Evolutionary conservation across 2,797 vertebrate species (phyloP).

Genomic region (Peromyscus melanophrys): DNA sequence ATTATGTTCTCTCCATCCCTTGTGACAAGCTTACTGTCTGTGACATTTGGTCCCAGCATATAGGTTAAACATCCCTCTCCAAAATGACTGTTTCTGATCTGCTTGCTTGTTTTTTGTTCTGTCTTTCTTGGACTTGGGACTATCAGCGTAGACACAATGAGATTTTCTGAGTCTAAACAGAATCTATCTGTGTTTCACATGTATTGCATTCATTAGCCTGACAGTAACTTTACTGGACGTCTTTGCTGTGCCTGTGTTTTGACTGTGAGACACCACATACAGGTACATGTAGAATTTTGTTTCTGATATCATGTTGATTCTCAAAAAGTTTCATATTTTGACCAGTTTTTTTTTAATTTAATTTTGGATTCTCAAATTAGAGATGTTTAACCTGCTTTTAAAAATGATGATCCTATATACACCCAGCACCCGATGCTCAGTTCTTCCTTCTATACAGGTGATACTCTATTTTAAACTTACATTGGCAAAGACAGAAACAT

Average conservation of each 20-base stretch:
- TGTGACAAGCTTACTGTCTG: background rate
- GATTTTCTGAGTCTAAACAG: background rate
- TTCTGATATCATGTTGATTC: background rate
- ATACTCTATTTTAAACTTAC: constrained; percentile 44
- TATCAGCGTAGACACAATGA: background rate
- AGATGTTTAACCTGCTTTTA: background rate
- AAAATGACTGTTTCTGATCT: background rate
- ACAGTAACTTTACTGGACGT: background rate
- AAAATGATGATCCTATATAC: background rate
- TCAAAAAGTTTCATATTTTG: background rate
- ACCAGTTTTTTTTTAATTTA: background rate
- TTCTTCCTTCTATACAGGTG: background rate
- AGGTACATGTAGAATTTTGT: background rate
- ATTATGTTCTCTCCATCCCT: background rate
- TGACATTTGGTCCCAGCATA: background rate
- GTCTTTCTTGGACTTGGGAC: background rate
- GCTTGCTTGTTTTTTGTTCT: background rate
- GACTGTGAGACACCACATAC: background rate
- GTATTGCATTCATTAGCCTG: too few relatives aligned
- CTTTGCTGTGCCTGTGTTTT: background rate
- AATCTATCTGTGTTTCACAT: background rate
- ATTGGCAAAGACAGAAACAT: constrained; percentile 48
- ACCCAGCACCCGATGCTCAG: background rate
- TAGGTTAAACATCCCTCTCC: background rate
- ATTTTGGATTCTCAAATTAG: background rate